Evolutionary conservation across 2,888 invertebrate genomes (phyloP).

Genomic region (Campoplex capitator): DNA sequence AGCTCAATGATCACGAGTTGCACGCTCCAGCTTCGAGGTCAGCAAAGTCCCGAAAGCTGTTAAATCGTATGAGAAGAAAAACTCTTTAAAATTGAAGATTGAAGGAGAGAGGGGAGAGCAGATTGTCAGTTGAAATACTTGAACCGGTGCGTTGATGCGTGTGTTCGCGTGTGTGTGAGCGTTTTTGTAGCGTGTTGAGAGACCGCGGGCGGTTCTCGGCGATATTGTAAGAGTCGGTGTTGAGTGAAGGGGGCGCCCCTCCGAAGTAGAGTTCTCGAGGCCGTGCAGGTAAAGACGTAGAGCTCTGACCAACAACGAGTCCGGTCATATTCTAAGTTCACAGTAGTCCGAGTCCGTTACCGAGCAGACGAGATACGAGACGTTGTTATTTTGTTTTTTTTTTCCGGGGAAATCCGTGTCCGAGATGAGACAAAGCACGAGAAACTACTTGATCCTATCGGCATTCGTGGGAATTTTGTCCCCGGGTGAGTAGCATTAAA

Average conservation of each 20-base stretch:
- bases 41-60: conserved; percentile 1
- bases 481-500: conserved; percentile 77
- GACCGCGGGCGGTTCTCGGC: conserved; percentile 45
- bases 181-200: conserved; percentile 35
- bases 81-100: conserved; percentile 21
- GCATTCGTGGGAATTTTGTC: conserved; percentile 78
- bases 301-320: conserved; percentile 50
- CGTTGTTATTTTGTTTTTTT: conserved; percentile 45
- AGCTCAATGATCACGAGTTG: background rate
- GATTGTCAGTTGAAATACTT: conserved; percentile 43
- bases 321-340: conserved; percentile 76
- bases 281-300: conserved; percentile 62
- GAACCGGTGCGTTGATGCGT: conserved; percentile 35
- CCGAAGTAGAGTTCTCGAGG: conserved; percentile 69
- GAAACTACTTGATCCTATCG: conserved; percentile 74
- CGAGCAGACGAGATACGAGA: conserved; percentile 75
- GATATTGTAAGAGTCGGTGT: conserved; percentile 53
- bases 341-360: conserved; percentile 81
- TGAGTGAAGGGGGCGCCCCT: conserved; percentile 72
- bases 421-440: conserved; percentile 66
- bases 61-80: conserved; percentile 12
- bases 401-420: conserved; percentile 9
- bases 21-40: conserved; percentile 20
- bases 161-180: conserved; percentile 25
- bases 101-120: conserved; percentile 38